Evolutionary conservation across 1,140 invertebrate species (phyloP).

Genomic region (Melitaea cinxia): DNA sequence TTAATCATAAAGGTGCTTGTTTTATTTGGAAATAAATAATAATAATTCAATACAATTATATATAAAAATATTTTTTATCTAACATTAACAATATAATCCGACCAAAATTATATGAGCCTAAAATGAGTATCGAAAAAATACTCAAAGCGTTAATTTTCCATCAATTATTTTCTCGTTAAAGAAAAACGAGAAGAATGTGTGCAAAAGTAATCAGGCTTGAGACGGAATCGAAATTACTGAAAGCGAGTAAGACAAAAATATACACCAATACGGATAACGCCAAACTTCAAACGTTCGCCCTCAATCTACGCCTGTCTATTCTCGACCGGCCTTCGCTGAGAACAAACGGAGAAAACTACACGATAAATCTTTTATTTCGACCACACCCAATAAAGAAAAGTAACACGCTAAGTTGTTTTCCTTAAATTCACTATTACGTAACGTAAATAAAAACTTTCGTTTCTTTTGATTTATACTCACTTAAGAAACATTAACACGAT

Average conservation of each 20-base stretch:
- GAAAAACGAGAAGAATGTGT: too few species aligned
- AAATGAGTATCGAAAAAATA: too few species aligned
- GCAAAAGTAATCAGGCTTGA: background rate
- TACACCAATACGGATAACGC: slow-evolving; percentile 31
- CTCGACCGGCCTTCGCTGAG: slow-evolving; percentile 17
- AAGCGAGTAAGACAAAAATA: slow-evolving; percentile 22
- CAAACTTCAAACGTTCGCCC: slow-evolving; percentile 30
- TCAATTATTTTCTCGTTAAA: too few species aligned
- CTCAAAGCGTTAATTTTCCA: too few species aligned
- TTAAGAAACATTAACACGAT: background rate
- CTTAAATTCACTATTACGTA: background rate
- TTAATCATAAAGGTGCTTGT: too few species aligned
- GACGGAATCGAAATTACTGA: slow-evolving; percentile 14
- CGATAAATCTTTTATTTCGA: slow-evolving; percentile 20
- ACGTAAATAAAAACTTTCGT: background rate
- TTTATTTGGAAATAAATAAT: too few species aligned
- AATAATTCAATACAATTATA: too few species aligned
- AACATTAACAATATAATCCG: too few species aligned
- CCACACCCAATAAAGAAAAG: slow-evolving; percentile 5
- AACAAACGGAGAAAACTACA: slow-evolving; percentile 23
- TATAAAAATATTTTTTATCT: too few species aligned
- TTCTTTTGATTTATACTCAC: background rate
- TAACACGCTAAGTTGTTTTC: background rate
- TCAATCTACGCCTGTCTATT: slow-evolving; percentile 20
- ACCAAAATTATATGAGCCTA: too few species aligned